Conservation (phyloP, 1,140 invertebrate species). For the Plectrocnemia conspersa region DNA sequence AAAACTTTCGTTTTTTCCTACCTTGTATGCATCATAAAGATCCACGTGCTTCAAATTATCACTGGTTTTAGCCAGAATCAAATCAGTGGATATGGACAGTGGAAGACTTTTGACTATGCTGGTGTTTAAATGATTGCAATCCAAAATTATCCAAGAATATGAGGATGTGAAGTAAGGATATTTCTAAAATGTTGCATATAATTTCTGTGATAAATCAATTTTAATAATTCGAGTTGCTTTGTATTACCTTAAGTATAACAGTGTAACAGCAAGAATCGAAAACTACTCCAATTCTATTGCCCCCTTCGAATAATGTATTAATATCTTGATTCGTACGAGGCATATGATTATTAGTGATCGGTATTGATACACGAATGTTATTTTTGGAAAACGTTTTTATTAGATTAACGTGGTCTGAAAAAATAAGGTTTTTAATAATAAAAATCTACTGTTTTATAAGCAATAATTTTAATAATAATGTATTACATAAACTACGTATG, state of each 20-base stretch:
- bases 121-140: constrained; percentile 4
- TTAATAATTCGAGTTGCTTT: neutral
- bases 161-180: constrained; percentile 28
- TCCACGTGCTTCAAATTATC: constrained; percentile 8
- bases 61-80: constrained; percentile 19
- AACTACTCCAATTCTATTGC: constrained; percentile 18
- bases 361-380: constrained; percentile 24
- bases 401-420: constrained; percentile 23
- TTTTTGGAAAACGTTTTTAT: constrained; percentile 22
- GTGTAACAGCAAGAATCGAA: constrained; percentile 30
- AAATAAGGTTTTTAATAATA: neutral
- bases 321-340: too few relatives aligned
- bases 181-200: constrained; percentile 26
- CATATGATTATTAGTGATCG: too few relatives aligned
- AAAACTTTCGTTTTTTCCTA: constrained; percentile 24
- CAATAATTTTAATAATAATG: too few relatives aligned
- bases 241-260: constrained; percentile 20
- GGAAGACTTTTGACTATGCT: constrained; percentile 19
- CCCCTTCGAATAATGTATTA: constrained; percentile 21
- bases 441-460: neutral
- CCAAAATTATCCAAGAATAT: constrained; percentile 27
- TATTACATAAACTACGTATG: too few relatives aligned
- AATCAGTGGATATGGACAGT: constrained; percentile 21
- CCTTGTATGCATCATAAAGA: constrained; percentile 27
- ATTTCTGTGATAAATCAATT: neutral